Evolutionary conservation across 2,113 vertebrate genomes (phyloP).

Genomic region (Dolichotis patagonum): DNA sequence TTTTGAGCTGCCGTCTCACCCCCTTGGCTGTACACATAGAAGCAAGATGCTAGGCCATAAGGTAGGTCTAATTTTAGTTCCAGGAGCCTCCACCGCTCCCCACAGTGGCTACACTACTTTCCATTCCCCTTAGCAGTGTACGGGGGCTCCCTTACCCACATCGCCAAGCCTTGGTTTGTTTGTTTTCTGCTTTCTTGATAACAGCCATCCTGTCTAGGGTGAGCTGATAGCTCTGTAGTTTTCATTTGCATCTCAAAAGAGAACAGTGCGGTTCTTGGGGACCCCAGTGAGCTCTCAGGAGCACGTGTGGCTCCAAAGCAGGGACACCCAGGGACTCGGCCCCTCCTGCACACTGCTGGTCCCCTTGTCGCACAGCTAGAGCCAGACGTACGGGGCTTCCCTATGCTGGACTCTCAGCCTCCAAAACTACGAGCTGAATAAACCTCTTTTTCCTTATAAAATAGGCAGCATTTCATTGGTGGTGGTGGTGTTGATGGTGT

Average conservation of each 20-base stretch:
- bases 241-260: neutral
- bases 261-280: neutral
- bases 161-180: neutral
- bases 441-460: neutral
- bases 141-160: neutral
- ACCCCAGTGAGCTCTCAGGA: neutral
- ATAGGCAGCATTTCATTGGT: neutral
- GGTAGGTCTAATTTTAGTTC: neutral
- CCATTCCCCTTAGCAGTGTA: neutral
- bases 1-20: neutral
- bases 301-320: neutral
- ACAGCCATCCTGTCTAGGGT: neutral
- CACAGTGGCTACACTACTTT: neutral
- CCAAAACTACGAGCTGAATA: neutral
- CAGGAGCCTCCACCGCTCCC: neutral
- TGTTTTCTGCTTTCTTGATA: neutral
- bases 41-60: neutral
- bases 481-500: neutral
- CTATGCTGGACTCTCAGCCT: neutral
- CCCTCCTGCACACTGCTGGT: neutral
- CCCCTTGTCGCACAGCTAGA: neutral
- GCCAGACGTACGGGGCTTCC: neutral
- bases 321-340: neutral
- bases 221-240: neutral
- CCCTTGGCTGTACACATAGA: neutral